Percentiles rank a stretch among this genome's conserved stretches.
Conservation (phyloP, 1,140 invertebrate genomes). For the Aradophagus sp. region DNA sequence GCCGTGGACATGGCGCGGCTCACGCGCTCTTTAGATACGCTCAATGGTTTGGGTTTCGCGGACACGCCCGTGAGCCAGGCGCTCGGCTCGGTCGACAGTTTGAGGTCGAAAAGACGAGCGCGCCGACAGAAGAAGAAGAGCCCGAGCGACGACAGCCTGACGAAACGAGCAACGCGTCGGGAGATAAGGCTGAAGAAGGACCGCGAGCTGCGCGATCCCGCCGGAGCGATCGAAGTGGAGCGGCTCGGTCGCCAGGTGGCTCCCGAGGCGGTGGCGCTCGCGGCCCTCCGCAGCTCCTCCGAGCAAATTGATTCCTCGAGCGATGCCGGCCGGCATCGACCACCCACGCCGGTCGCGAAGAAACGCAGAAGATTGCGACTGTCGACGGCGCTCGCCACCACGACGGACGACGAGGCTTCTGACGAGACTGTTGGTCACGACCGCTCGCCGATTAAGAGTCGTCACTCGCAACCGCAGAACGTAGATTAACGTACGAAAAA, state of each 20-base stretch:
- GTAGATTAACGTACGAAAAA: neutral
- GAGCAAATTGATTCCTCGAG: conserved; percentile 45
- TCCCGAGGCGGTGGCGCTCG: too few relatives aligned
- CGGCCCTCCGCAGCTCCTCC: conserved; percentile 30
- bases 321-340: conserved; percentile 29
- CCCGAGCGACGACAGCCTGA: conserved; percentile 67
- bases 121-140: conserved; percentile 61
- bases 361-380: conserved; percentile 54
- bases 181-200: conserved; percentile 46
- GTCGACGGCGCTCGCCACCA: conserved; percentile 48
- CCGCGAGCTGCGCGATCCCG: too few relatives aligned
- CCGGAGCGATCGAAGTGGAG: conserved; percentile 6
- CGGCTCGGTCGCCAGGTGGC: conserved; percentile 8
- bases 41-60: conserved; percentile 57
- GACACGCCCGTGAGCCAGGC: conserved; percentile 45
- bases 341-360: conserved; percentile 59
- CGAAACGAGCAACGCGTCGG: conserved; percentile 61
- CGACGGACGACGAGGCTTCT: conserved; percentile 72
- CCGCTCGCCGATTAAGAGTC: too few relatives aligned
- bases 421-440: conserved; percentile 46
- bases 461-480: neutral
- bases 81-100: conserved; percentile 65
- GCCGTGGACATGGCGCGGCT: conserved; percentile 81
- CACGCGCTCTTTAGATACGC: conserved; percentile 65
- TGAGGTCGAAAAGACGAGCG: conserved; percentile 61